Evolutionary conservation across 2,888 invertebrate genomes (phyloP).

Genomic region (Megalurothrips usitatus): DNA sequence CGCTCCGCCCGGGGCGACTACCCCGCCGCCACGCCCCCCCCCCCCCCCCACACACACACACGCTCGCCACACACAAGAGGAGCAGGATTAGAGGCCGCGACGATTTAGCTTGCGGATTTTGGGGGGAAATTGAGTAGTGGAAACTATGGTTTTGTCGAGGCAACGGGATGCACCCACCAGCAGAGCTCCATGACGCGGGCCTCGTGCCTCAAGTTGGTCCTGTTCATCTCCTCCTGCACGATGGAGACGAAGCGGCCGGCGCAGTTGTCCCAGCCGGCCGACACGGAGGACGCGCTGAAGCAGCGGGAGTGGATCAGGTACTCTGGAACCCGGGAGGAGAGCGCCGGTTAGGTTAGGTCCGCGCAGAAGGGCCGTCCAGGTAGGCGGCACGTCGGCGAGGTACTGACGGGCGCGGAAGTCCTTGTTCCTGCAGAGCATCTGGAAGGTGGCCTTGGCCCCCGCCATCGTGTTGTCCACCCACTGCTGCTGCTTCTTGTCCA

Average conservation of each 20-base stretch:
- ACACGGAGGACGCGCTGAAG: conserved; percentile 15
- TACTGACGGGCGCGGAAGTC: not conserved
- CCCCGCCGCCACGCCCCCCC: not conserved
- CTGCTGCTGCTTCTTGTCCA: conserved; percentile 35
- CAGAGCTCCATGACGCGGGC: conserved; percentile 19
- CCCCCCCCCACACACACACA: too few relatives aligned
- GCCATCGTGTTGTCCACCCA: conserved; percentile 36
- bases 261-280: not conserved
- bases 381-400: too few relatives aligned
- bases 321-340: not conserved
- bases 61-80: too few relatives aligned
- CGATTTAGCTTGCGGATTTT: too few relatives aligned
- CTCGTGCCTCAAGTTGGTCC: not conserved
- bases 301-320: conserved; percentile 19
- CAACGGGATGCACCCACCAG: not conserved
- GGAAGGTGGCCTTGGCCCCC: conserved; percentile 28
- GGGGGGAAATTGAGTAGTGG: too few relatives aligned
- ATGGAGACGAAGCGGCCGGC: not conserved
- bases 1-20: too few relatives aligned
- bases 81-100: too few relatives aligned
- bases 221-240: conserved; percentile 17
- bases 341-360: not conserved
- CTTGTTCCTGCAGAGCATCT: not conserved
- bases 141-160: too few relatives aligned
- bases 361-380: too few relatives aligned